Base-by-base conservation (phyloP, 2,888 invertebrate genomes). In the Eurytoma californica region DNA sequence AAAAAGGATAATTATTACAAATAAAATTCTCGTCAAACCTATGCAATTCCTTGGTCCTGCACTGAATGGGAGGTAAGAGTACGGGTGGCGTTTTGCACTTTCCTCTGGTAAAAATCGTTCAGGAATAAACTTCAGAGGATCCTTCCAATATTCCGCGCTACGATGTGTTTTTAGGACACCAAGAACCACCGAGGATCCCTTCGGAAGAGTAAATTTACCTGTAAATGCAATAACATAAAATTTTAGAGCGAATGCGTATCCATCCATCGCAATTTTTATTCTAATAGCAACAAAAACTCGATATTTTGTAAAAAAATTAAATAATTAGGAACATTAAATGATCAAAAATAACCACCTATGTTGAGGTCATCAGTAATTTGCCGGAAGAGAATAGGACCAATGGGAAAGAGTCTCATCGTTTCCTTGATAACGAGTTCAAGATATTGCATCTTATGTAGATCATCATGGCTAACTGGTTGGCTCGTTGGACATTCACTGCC, bases 391-490 rank as follows among this genome's bases (percentile, higher is more conserved):
- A 92, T 85, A 1, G 92, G 92, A 1, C 91, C 93, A 0, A 92
- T 91, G 0, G 93, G 92, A 84, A 92, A 93, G 9, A 93, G 82
- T 57, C 93, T 88, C 89, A 93, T 90, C 0, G 92, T 91, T 86
- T 93, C 93, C 84, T 93, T 93, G 18, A 93, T 91, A 0, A 93
- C 92, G 82, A 92, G 88, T 83, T 93, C 93, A 76, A 92, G 84
- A 83, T 92, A 92, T 57, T 92, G 91, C 91, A 93, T 91, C 82
- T 91, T 91, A 72, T 89, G 86, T 61, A 93, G 84, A 84, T 93
- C 92, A 49, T 91, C 91, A 81, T 91, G 91, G 16, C 87, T 91
- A 0, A 92, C 89, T 9, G 83, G 80, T 14, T 49, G 60, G 72
- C 91, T 87, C 20, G 87, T 86, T 0, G 91, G 91, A 61, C 90